A percentile compares a stretch with the other conserved stretches of the same genome.
These are phyloP conservation scores for Callionymus lyra DNA, from an alignment of 2,113 vertebrate species.

Conservation along the genomic window DNA sequence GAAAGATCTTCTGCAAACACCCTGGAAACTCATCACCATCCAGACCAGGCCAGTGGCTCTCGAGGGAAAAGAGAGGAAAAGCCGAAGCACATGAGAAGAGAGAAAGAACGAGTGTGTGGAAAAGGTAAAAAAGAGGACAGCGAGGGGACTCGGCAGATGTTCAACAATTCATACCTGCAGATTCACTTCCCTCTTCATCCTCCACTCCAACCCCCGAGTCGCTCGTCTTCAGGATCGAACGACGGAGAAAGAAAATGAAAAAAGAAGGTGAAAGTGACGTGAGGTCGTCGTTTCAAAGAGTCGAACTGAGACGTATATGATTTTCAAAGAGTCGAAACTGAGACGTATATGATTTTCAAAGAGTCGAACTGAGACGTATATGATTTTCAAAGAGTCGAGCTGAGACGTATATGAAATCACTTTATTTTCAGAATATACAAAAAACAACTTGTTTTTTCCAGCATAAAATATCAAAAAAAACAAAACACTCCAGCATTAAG, in stretches of 20 bases:
- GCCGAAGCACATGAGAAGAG: constrained; percentile 41
- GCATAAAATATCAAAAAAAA: constrained; percentile 36
- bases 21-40: constrained; percentile 58
- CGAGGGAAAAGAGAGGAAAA: constrained; percentile 63
- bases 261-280: not conserved
- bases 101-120: constrained; percentile 51
- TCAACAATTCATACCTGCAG: constrained; percentile 59
- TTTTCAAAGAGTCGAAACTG: too few species aligned
- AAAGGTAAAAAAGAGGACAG: constrained; percentile 67
- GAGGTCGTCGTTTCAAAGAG: constrained; percentile 5
- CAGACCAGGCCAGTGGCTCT: constrained; percentile 53
- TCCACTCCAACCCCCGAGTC: constrained; percentile 12
- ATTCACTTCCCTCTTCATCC: constrained; percentile 49
- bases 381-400: too few species aligned
- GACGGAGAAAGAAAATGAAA: not conserved
- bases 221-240: constrained; percentile 12
- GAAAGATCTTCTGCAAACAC: constrained; percentile 34
- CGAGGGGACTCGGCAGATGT: constrained; percentile 53
- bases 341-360: too few species aligned
- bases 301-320: too few species aligned
- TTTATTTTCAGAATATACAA: constrained; percentile 52
- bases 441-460: constrained; percentile 51
- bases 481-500: constrained; percentile 36
- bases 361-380: too few species aligned
- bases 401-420: constrained; percentile 12